Base-by-base conservation (phyloP, 2,113 vertebrate genomes). In the Psilopsiagon aymara region DNA sequence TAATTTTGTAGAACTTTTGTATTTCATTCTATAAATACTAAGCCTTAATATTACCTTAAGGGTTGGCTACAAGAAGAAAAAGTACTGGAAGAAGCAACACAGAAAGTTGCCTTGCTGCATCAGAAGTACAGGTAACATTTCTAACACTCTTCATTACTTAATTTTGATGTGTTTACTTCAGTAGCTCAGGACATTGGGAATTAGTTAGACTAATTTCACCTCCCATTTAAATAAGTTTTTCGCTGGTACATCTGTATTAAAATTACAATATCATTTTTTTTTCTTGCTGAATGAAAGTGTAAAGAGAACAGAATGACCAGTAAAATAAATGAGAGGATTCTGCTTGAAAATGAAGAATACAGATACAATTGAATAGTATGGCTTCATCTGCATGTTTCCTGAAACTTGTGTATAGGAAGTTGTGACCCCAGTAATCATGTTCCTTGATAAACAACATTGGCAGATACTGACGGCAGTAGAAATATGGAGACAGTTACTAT, bases 41-140 rank as follows among this genome's bases (percentile, higher is more conserved):
- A 37, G 35, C 35, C 35, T 37, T 37, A 37, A 7, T 96, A 29
- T 93, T 97, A 76, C 69, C 23, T 91, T 95, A 96, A 99, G 99
- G 99, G 98, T 33, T 99, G 99, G 99, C 98, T 99, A 89, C 99
- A 99, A 96, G 99, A 99, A 98, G 99, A 99, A 90, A 98, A 99
- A 74, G 98, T 99, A 69, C 51, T 99, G 97, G 99, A 99, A 94
- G 99, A 99, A 96, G 99, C 99, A 53, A 99, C 99, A 51, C 99
- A 99, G 93, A 99, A 99, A 97, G 99, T 99, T 98, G 99, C 99
- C 83, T 97, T 99, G 85, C 97, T 99, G 51, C 99, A 99, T 98
- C 99, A 99, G 96, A 99, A 99, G 70, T 99, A 99, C 97, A 98
- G 99, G 99, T 99, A 97, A 88, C 39, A 3, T 29, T 49, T 57